Evolutionary conservation across 2,797 vertebrate species (phyloP).

Genomic region (Acanthurus tractus): DNA sequence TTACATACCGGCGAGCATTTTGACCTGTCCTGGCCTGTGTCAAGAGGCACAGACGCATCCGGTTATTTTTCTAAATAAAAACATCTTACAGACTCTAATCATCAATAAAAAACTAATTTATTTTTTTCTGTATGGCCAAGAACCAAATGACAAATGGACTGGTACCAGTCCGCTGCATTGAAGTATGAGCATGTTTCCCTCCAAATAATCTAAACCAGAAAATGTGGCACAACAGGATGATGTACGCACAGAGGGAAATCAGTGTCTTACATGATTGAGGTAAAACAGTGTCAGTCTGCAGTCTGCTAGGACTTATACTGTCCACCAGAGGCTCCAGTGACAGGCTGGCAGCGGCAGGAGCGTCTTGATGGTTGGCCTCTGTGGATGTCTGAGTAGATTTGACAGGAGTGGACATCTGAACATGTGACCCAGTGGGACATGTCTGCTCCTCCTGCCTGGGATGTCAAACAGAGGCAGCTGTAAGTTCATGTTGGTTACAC

Average conservation of each 20-base stretch:
- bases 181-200: not conserved
- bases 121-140: too few species aligned
- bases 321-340: conserved; percentile 83
- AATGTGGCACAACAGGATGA: not conserved
- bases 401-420: conserved; percentile 61
- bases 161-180: not conserved
- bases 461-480: conserved; percentile 15
- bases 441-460: conserved; percentile 81
- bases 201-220: too few species aligned
- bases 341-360: not conserved
- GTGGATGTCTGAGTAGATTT: conserved; percentile 52
- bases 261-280: conserved; percentile 85
- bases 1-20: too few species aligned
- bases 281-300: conserved; percentile 74
- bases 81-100: too few species aligned
- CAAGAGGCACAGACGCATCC: too few species aligned
- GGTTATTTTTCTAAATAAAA: too few species aligned
- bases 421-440: conserved; percentile 60
- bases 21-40: too few species aligned
- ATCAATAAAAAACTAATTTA: too few species aligned
- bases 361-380: conserved; percentile 40
- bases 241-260: not conserved
- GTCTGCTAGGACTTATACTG: conserved; percentile 85
- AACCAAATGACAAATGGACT: too few species aligned
- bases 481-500: not conserved